Evolutionary conservation across 2,888 invertebrate species (phyloP).

Genomic region (Auanema sp.): DNA sequence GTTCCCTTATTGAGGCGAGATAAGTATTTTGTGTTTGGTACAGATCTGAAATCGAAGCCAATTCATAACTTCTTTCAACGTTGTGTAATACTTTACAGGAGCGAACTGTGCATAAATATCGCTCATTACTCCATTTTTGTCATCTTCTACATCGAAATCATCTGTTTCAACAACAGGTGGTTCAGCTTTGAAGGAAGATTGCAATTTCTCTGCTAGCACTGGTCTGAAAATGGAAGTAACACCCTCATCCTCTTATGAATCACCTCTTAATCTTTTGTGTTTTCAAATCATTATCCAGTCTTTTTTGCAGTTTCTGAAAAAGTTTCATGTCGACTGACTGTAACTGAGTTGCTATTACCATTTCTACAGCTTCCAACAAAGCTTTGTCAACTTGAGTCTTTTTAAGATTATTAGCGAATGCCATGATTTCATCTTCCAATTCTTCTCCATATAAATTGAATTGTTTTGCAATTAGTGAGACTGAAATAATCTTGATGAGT

Average conservation of each 20-base stretch:
- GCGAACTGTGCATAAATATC: too few relatives aligned
- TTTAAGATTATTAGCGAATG: slow-evolving; percentile 4
- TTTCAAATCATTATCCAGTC: too few relatives aligned
- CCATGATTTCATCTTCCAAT: slow-evolving; percentile 7
- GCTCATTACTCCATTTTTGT: too few relatives aligned
- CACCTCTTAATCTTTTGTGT: too few relatives aligned
- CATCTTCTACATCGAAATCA: background rate
- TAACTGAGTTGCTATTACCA: background rate
- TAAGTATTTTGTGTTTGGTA: background rate
- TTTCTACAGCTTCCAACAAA: slow-evolving; percentile 3
- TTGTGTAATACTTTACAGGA: too few relatives aligned
- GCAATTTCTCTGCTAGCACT: too few relatives aligned
- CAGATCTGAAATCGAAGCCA: background rate
- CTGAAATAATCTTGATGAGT: background rate
- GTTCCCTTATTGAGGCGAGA: background rate
- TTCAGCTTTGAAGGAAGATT: background rate
- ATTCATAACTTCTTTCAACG: background rate
- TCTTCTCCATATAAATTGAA: slow-evolving; percentile 7
- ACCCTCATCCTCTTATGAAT: too few relatives aligned
- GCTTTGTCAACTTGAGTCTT: slow-evolving; percentile 4
- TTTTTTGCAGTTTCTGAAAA: background rate
- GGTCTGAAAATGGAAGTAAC: too few relatives aligned
- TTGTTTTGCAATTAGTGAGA: background rate
- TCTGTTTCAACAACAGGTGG: background rate
- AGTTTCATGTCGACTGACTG: background rate